A percentile compares a stretch with the other conserved stretches of the same genome.
Conservation (phyloP, 2,888 invertebrate species). For the Steinernema carpocapsae region DNA sequence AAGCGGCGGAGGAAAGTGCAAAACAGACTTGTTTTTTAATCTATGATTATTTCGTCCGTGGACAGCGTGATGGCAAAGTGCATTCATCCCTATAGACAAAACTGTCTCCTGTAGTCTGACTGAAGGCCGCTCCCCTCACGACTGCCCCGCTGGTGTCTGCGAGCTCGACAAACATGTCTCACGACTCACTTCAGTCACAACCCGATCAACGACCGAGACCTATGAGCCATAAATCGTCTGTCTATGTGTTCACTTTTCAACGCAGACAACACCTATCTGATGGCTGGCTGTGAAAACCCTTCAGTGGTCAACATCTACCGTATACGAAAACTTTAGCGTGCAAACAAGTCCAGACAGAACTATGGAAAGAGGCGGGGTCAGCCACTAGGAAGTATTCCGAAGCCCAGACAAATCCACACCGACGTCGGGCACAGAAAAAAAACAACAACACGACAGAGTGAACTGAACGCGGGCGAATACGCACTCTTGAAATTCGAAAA, state of each 20-base stretch:
- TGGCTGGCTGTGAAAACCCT: background rate
- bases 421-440: constrained; percentile 31
- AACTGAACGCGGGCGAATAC: constrained; percentile 32
- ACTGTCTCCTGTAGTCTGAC: no score
- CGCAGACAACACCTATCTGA: constrained; percentile 3
- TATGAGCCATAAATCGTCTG: background rate
- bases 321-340: constrained; percentile 11
- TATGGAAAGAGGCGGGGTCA: constrained; percentile 33
- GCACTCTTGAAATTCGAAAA: constrained; percentile 35
- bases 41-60: constrained; percentile 2
- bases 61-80: background rate
- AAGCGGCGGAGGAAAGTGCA: background rate
- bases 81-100: background rate
- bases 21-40: constrained; percentile 23
- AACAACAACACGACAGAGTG: constrained; percentile 35
- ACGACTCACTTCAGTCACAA: background rate
- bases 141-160: no score
- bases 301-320: constrained; percentile 21
- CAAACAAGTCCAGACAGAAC: constrained; percentile 28
- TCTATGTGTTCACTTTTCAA: constrained; percentile 10
- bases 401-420: constrained; percentile 31
- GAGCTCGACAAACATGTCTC: background rate
- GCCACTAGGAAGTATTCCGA: constrained; percentile 28
- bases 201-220: constrained; percentile 11
- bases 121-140: no score